phyloP scores from a whole-genome alignment of 2,113 vertebrate species.

The Porphyrio hochstetteri region DNA sequence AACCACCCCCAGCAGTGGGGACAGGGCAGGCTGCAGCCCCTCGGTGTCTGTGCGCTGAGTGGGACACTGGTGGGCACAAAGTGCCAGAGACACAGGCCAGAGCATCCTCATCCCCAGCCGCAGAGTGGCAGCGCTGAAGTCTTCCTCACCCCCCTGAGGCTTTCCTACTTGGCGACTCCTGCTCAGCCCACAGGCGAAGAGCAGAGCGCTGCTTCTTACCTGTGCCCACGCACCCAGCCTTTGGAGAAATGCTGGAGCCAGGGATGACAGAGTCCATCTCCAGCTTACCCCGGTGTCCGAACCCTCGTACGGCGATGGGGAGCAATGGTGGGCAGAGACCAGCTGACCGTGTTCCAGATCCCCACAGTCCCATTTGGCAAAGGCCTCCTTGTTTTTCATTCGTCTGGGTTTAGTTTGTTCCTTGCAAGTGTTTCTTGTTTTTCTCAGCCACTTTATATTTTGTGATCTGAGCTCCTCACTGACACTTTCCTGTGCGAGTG shows the following conservation, averaged over 20 bases:
- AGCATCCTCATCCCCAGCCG: not conserved
- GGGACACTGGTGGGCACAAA: not conserved
- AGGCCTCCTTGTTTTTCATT: not conserved
- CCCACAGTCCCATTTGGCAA: not conserved
- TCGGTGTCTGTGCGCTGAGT: accelerated
- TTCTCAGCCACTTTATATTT: not conserved
- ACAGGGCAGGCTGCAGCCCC: not conserved
- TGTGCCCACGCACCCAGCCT: not conserved
- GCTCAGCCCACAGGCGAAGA: not conserved
- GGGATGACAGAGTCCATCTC: not conserved
- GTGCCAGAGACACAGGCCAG: not conserved
- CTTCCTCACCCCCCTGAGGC: accelerated
- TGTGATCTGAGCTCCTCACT: not conserved
- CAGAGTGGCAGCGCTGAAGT: accelerated
- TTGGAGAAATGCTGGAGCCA: not conserved
- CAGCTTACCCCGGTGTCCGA: accelerated
- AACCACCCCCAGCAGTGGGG: not conserved
- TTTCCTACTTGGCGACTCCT: accelerated
- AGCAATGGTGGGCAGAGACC: not conserved
- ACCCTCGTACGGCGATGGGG: accelerated
- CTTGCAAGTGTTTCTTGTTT: not conserved
- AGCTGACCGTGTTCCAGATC: not conserved
- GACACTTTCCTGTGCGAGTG: not conserved
- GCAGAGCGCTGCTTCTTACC: not conserved
- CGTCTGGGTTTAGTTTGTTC: not conserved